Evolutionary conservation across 2,797 vertebrate species (phyloP), one percentile per base, ranked within the genome.

Genomic region (Morus bassanus): DNA sequence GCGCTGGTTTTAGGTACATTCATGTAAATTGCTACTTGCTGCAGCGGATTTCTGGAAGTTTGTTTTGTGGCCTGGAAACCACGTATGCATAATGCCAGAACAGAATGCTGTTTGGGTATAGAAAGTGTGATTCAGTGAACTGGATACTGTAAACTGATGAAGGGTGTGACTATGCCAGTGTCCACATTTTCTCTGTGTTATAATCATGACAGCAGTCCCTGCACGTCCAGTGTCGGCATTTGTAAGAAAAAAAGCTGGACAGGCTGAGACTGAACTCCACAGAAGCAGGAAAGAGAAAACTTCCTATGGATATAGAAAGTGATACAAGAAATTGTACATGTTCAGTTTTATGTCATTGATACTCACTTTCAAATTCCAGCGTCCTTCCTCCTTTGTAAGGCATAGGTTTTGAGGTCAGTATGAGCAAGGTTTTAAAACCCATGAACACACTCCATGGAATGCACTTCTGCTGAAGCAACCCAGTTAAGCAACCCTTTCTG

Each of bases 401-500:
- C 70, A 73, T 76, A 91, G 51, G 30, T 94, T 85, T 73, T 63
- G 74, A 90, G 63, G 51, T 87, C 85, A 90, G 56, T 43, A 48
- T 21, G 33, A 88, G 45, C 39, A 76, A 50, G 31, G 21, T 85
- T 95, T 70, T 59, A 91, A 90, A 89, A 60, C 13, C 54, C 50
- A 15, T 37, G 18, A 91, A 78, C 50, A 19, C 48, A 41, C 88
- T 78, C 31, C 33, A 10, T 54, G 35, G 67, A 81, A 65, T 43
- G 63, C 33, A 37, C 6, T 93, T 73, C 39, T 61, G 65, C 69
- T 87, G 73, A 76, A 90, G 25, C 67, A 85, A 56, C 31, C 28
- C 35, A 59, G 35, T 94, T 91, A 45, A 91, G 84, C 65, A 94
- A 63, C 21, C 6, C 90, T 82, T 91, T 79, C 90, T 96, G 89